A percentile compares a stretch with the other conserved stretches of the same genome.
These are phyloP conservation scores for Chiridota heheva DNA, from an alignment of 35 echinoderm and acorn worm species.

Conservation along the genomic window DNA sequence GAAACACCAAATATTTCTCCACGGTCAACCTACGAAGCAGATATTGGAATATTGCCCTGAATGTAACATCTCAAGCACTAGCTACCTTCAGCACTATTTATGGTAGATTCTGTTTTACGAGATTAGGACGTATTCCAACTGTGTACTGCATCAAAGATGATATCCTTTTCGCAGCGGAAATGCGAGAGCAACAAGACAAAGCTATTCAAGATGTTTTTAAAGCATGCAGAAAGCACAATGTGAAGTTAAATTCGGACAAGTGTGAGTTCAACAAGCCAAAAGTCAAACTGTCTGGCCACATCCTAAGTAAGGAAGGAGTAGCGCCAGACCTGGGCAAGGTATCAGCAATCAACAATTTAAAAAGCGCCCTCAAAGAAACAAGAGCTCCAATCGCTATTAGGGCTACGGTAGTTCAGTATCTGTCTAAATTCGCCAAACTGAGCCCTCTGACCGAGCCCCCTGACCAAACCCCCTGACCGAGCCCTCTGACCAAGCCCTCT, in stretches of 20 bases:
- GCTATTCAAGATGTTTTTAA: constrained; percentile 26
- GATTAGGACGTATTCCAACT: constrained; percentile 48
- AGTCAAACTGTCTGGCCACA: constrained; percentile 30
- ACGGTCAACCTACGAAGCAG: constrained; percentile 11
- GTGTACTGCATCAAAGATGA: constrained; percentile 53
- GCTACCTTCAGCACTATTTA: constrained; percentile 38
- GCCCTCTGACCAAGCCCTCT: no score
- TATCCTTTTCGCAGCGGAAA: constrained; percentile 49
- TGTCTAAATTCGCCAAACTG: constrained; percentile 27
- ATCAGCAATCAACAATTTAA: constrained; percentile 13
- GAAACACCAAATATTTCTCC: constrained; percentile 22
- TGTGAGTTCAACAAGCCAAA: constrained; percentile 31
- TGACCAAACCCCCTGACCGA: no score
- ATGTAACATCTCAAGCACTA: constrained; percentile 11
- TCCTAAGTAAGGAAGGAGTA: constrained; percentile 37
- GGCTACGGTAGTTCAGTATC: constrained; percentile 26
- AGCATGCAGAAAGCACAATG: constrained; percentile 8
- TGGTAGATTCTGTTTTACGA: constrained; percentile 40
- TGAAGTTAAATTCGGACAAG: constrained; percentile 46
- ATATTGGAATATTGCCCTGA: constrained; percentile 40
- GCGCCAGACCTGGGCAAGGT: constrained; percentile 31
- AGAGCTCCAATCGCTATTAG: constrained; percentile 18
- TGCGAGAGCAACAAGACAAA: constrained; percentile 28
- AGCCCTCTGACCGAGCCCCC: no score
- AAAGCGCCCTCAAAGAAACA: constrained; percentile 16